Percentiles rank a stretch among this genome's conserved stretches.
Evolutionary conservation across 2,797 vertebrate species (phyloP).

Genomic region (Philypnodon macrostomus): DNA sequence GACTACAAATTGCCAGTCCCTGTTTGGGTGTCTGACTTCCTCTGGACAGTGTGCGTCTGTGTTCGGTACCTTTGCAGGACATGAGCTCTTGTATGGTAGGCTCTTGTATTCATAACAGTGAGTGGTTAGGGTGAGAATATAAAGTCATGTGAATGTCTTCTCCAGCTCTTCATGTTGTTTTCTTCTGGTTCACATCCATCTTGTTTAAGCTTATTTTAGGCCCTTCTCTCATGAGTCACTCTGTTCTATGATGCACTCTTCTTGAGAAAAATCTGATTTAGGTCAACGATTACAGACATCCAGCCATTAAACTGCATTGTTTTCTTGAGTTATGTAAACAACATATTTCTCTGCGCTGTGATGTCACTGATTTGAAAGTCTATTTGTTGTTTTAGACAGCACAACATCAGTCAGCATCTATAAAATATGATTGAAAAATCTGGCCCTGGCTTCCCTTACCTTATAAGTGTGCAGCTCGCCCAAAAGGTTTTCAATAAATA

Average conservation of each 20-base stretch:
- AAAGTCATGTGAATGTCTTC: too few relatives aligned
- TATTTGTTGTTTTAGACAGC: background rate
- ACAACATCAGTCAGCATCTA: background rate
- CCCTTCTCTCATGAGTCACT: slow-evolving; percentile 47
- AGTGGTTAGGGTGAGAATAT: too few relatives aligned
- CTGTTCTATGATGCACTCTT: slow-evolving; percentile 32
- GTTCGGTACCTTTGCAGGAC: slow-evolving; percentile 10
- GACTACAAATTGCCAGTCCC: slow-evolving; percentile 52
- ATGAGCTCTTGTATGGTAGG: slow-evolving; percentile 26
- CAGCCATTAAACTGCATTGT: slow-evolving; percentile 49
- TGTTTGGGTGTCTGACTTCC: slow-evolving; percentile 43
- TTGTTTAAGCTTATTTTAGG: slow-evolving; percentile 33
- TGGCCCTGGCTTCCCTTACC: too few relatives aligned
- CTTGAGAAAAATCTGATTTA: slow-evolving; percentile 56
- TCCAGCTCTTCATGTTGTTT: slow-evolving; percentile 29
- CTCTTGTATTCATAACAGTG: slow-evolving; percentile 6
- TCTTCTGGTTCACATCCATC: slow-evolving; percentile 32
- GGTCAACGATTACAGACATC: slow-evolving; percentile 34
- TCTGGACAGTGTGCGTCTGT: slow-evolving; percentile 14
- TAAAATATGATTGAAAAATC: too few relatives aligned
- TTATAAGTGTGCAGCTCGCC: too few relatives aligned
- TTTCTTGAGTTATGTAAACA: slow-evolving; percentile 40
- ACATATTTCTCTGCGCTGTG: slow-evolving; percentile 24
- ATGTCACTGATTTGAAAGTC: slow-evolving; percentile 13
- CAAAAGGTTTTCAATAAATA: too few relatives aligned